Base-by-base conservation (phyloP, 2,888 invertebrate genomes). In the Chirona hameri region DNA sequence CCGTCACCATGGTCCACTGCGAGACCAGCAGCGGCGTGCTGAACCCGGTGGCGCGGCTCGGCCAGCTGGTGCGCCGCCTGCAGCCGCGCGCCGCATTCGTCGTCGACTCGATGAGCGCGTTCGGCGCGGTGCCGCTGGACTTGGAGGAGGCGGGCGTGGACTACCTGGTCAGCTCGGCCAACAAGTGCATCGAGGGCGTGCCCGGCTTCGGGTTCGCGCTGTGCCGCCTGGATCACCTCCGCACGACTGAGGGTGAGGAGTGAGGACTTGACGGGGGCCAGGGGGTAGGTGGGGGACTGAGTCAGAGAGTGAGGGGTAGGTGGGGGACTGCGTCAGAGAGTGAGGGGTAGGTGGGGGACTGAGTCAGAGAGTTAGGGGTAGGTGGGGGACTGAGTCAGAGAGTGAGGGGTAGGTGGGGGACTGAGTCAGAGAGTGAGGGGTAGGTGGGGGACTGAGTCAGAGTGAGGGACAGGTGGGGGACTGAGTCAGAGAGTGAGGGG, bases 81-180 rank as follows among this genome's bases (percentile, higher is more conserved):
- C 85, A 85, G 72, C 88, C 88, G 80, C 84, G 86, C 72, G 85
- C 87, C 52, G 84, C 85, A 21, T 89, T 86, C 85, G 87, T 90
- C 84, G 89, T 90, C 79, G 90, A 90, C 87, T 89, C 89, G 46
- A 90, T 90, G 89, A 89, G 89, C 84, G 89, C 88, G 84, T 89
- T 90, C 87, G 90, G 89, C 31, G 89, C 88, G 24, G 86, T 89
- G 7, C 88, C 88, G 0, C 84, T 89, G 3, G 87, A 88, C 84
- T 84, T 89, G 79, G 84, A 85, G 24, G 85, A 81, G 0, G 85
- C 86, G 57, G 84, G 85, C 1, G 86, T 88, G 5, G 89, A 90
- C 84, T 89, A 87, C 85, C 83, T 90, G 65, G 88, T 89, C 83
- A 89, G 88, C 83, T 89, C 89, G 4, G 89, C 89, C 39, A 90